These are phyloP conservation scores for Ageneiosus marmoratus DNA, from an alignment of 2,113 vertebrate genomes.

Conservation along the genomic window DNA sequence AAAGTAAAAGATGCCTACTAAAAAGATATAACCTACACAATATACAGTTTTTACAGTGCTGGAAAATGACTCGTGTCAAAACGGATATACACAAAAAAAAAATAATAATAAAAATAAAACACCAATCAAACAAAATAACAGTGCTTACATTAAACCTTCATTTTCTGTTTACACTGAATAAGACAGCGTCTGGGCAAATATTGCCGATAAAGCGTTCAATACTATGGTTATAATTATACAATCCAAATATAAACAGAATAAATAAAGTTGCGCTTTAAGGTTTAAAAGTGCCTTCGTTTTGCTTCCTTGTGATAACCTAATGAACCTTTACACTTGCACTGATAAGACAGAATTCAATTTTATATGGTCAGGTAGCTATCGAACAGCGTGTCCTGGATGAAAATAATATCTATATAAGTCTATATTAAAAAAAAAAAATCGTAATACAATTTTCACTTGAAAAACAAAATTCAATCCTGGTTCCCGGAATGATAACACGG, in stretches of 20 bases:
- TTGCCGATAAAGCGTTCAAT: constrained; percentile 91
- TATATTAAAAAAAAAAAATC: constrained; percentile 9
- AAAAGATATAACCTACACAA: constrained; percentile 69
- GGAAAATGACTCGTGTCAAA: constrained; percentile 77
- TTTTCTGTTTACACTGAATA: constrained; percentile 71
- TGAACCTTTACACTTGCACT: constrained; percentile 54
- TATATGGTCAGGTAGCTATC: constrained; percentile 43
- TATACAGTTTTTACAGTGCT: constrained; percentile 90
- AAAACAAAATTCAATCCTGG: not conserved
- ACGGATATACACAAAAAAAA: constrained; percentile 60
- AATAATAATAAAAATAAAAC: constrained; percentile 54
- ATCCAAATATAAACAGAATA: constrained; percentile 83
- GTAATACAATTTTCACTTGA: constrained; percentile 5
- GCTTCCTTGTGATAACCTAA: constrained; percentile 61
- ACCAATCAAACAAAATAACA: constrained; percentile 67
- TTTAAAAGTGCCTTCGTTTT: constrained; percentile 93
- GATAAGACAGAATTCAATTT: constrained; percentile 52
- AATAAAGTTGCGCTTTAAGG: constrained; percentile 89
- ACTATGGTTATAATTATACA: constrained; percentile 79
- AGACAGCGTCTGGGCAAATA: constrained; percentile 90
- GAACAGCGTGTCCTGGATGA: constrained; percentile 57
- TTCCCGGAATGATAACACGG: constrained; percentile 6
- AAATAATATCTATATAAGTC: constrained; percentile 49
- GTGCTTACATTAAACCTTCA: constrained; percentile 74
- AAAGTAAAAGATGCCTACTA: constrained; percentile 65